Evolutionary conservation across 2,888 invertebrate species (phyloP).

Genomic region (Troglohyphantes excavatus): DNA sequence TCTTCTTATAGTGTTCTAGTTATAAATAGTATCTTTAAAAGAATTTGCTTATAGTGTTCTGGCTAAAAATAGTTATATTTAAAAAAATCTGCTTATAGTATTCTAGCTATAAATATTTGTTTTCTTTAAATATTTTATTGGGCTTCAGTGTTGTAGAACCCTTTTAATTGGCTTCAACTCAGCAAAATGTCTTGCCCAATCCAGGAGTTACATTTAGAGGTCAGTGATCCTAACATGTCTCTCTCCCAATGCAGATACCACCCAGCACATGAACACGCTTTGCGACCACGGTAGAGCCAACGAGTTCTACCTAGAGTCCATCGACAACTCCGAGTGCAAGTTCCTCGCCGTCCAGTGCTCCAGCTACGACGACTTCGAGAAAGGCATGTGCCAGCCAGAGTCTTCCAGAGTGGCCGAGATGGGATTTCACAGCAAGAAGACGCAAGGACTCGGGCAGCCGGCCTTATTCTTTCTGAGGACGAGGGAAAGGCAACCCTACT

Average conservation of each 20-base stretch:
- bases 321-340: slow-evolving; percentile 10
- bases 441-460: not conserved
- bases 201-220: no score
- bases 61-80: no score
- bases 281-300: slow-evolving; percentile 48
- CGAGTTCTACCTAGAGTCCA: slow-evolving; percentile 26
- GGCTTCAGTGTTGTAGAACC: no score
- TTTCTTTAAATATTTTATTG: no score
- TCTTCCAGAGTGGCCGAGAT: not conserved
- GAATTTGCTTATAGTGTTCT: no score
- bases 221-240: no score
- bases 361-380: slow-evolving; percentile 6
- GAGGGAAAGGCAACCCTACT: not conserved
- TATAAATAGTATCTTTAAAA: no score
- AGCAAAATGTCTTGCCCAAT: no score
- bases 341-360: slow-evolving; percentile 35
- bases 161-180: not conserved
- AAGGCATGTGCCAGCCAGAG: not conserved
- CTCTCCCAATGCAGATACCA: not conserved
- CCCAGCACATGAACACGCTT: slow-evolving; percentile 2
- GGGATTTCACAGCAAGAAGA: slow-evolving; percentile 10
- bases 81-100: no score
- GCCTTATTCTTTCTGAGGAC: slow-evolving; percentile 49
- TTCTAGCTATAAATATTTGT: no score
- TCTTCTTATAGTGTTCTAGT: no score